Percentiles rank a stretch among this genome's conserved stretches.
phyloP scores from a whole-genome alignment of 35 echinoderm and acorn worm species.

The Holothuria glaberrima region DNA sequence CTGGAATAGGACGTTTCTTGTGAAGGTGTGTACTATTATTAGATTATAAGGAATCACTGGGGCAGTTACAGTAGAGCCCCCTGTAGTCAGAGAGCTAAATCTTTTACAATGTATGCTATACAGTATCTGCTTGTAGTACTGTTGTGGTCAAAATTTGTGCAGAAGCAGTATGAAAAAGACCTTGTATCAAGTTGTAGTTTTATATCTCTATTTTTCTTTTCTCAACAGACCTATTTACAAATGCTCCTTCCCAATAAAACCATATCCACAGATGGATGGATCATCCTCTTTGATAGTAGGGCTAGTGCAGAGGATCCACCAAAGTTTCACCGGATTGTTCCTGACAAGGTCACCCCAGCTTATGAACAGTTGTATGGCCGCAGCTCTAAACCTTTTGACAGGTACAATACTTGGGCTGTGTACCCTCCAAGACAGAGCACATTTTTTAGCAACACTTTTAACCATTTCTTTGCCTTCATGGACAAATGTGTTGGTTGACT shows the following conservation, averaged over 20 bases:
- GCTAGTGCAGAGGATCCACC: conserved; percentile 79
- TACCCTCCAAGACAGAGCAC: background rate
- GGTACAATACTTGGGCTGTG: conserved; percentile 8
- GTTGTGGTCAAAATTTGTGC: no score
- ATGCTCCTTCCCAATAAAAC: conserved; percentile 36
- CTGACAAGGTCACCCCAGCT: conserved; percentile 48
- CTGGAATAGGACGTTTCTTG: no score
- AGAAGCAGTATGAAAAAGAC: no score
- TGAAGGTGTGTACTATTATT: no score
- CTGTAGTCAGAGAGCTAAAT: no score
- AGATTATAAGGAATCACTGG: no score
- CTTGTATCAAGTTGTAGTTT: no score
- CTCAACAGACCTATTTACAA: conserved; percentile 24
- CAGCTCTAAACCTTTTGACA: conserved; percentile 63
- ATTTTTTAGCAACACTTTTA: background rate
- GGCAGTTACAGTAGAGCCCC: background rate
- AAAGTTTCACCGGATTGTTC: conserved; percentile 63
- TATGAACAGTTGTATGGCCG: conserved; percentile 78
- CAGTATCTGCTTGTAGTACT: no score
- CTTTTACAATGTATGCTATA: no score
- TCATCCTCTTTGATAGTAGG: conserved; percentile 87
- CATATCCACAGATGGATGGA: conserved; percentile 76
- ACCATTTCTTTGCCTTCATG: no score
- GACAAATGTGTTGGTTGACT: no score
- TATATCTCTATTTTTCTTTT: background rate